Percentiles rank a stretch among this genome's conserved stretches.
phyloP scores from a whole-genome alignment of 2,113 vertebrate genomes.

The Salvelinus sp. region DNA sequence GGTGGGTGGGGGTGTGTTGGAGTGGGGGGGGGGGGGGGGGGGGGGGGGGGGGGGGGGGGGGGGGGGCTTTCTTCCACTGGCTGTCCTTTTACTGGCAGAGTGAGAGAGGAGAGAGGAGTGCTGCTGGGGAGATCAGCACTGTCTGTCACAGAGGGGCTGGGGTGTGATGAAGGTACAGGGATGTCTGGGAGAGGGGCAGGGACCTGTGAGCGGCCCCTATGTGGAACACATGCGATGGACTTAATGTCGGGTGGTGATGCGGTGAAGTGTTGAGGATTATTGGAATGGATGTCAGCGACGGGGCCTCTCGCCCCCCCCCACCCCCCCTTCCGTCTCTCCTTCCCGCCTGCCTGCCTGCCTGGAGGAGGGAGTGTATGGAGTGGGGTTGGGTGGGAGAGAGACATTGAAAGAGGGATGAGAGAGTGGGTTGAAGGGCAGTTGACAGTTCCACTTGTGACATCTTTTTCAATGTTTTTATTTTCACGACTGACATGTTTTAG shows the following conservation, averaged over 20 bases:
- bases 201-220: conserved; percentile 53
- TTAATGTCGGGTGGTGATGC: conserved; percentile 68
- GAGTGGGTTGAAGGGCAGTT: conserved; percentile 58
- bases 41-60: conserved; percentile 37
- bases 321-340: neutral
- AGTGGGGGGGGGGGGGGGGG: conserved; percentile 37
- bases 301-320: conserved; percentile 10
- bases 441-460: conserved; percentile 37
- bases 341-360: conserved; percentile 46
- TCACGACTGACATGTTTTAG: conserved; percentile 34
- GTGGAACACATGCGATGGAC: conserved; percentile 61
- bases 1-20: no score
- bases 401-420: conserved; percentile 31
- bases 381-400: conserved; percentile 28
- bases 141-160: conserved; percentile 66
- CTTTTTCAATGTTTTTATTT: conserved; percentile 39
- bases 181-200: conserved; percentile 47
- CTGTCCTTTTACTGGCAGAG: conserved; percentile 72
- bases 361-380: conserved; percentile 39
- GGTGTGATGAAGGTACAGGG: conserved; percentile 61
- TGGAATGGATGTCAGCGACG: conserved; percentile 62
- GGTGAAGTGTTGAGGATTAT: conserved; percentile 62
- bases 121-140: conserved; percentile 68
- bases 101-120: conserved; percentile 46
- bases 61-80: conserved; percentile 66